Evolutionary conservation across 1,140 invertebrate species (phyloP).

Genomic region (Meloidogyne exigua): DNA sequence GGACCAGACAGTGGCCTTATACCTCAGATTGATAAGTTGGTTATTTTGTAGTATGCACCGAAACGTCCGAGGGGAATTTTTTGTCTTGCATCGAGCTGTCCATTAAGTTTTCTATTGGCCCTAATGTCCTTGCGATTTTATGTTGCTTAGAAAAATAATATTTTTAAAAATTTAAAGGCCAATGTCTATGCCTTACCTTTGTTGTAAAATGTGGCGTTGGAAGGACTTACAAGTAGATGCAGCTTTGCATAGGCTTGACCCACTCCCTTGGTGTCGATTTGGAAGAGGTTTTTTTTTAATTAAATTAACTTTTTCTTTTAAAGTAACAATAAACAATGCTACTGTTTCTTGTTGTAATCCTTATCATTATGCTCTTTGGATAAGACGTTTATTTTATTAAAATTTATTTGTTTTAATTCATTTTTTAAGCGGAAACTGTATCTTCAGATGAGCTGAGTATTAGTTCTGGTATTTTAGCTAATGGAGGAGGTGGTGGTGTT

Average conservation of each 20-base stretch:
- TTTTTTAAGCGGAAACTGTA: constrained; percentile 49
- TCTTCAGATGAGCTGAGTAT: constrained; percentile 50
- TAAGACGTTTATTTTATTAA: constrained; percentile 52
- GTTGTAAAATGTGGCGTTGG: constrained; percentile 63
- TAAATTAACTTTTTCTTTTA: neutral
- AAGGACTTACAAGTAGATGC: constrained; percentile 62
- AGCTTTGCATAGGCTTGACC: constrained; percentile 60
- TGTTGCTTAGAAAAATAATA: too few relatives aligned
- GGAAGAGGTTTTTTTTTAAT: constrained; percentile 26
- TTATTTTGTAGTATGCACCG: neutral
- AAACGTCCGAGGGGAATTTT: neutral
- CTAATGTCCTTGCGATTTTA: neutral
- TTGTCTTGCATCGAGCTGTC: neutral
- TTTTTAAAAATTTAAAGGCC: constrained; percentile 12
- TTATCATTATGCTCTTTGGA: constrained; percentile 62
- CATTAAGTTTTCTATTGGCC: neutral
- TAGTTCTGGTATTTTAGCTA: constrained; percentile 47
- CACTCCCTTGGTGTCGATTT: constrained; percentile 63
- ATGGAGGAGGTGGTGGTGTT: constrained; percentile 41
- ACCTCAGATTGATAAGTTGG: constrained; percentile 57
- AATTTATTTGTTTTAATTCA: neutral
- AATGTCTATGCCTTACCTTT: constrained; percentile 62
- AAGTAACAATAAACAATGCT: constrained; percentile 63
- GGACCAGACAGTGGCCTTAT: constrained; percentile 53
- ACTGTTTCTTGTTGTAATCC: constrained; percentile 63